These are phyloP conservation scores for Brienomyrus brachyistius DNA, from an alignment of 2,113 vertebrate species.

Conservation along the genomic window DNA sequence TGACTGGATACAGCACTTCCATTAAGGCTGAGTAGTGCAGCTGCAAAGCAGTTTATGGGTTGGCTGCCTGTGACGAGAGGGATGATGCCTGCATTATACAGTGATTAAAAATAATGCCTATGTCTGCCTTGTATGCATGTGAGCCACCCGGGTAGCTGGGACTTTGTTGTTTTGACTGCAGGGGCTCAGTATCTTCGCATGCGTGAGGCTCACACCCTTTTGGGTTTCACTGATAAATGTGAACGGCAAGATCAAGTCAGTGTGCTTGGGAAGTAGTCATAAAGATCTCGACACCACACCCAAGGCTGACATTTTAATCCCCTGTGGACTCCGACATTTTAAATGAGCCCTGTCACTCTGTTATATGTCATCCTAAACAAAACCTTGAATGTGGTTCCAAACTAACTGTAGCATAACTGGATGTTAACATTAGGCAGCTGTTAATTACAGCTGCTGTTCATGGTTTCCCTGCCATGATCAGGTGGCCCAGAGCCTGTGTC, in stretches of 20 bases:
- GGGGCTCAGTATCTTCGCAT: background rate
- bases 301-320: background rate
- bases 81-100: background rate
- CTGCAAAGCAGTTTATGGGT: background rate
- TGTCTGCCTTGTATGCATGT: background rate
- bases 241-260: background rate
- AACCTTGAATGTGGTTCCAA: background rate
- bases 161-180: background rate
- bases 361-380: background rate
- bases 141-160: constrained; percentile 5
- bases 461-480: background rate
- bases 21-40: background rate
- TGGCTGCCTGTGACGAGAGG: background rate
- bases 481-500: background rate
- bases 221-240: constrained; percentile 15
- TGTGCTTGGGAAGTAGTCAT: background rate
- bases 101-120: background rate
- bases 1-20: background rate
- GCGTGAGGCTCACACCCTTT: background rate
- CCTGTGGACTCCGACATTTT: background rate
- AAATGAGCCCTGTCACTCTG: background rate
- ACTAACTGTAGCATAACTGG: background rate
- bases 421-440: background rate
- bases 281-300: background rate
- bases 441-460: background rate